Base-by-base conservation (phyloP, 2,797 vertebrate genomes). In the Yasuhikotakia modesta region DNA sequence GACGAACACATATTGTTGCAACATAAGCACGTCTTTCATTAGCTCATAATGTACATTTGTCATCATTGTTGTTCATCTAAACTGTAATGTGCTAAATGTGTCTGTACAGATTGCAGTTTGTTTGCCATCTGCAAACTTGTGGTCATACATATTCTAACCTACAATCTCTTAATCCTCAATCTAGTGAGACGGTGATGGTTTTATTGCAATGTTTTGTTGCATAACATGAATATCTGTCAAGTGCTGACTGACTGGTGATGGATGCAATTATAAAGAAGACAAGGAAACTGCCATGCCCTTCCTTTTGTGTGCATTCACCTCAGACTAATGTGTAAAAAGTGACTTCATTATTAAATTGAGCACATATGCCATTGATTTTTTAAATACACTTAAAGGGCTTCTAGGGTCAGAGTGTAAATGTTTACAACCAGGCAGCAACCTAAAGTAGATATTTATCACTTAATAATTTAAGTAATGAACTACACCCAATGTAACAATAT, bases 361-460 rank as follows among this genome's bases (percentile, higher is more conserved):
- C 30, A 53, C 10, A n/a, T 39, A 22, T 65, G 14, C 16, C 3
- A n/a, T 4, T 3, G 1, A 63, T 35, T 35, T 35, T 5, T 16
- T 24, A 24, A 57, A 57, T 55, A 58, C 14, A n/a, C 16, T 70
- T 22, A 57, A 58, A 14, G 4, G 22, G 5, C 22, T 30, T 12
- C 27, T 45, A 30, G 19, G 61, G 43, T 45, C 67, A 14, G 32
- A 57, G 30, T 35, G 67, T 53, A 27, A 61, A 32, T 58, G 61
- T 55, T 69, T 72, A 5, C 55, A 61, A 80, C 52, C 75, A 75
- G 75, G 60, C 65, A 76, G 78, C 66, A 78, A 52, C 68, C n/a
- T 13, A 17, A 60, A 48, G 52, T 22, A 74, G 19, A 45, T 65
- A 30, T 77, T 32, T 46, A 57, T 80, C 32, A 73, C 35, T 53